Evolutionary conservation across 2,113 vertebrate species (phyloP), one percentile per base, ranked within the genome.

Genomic region (Cisticola juncidis): DNA sequence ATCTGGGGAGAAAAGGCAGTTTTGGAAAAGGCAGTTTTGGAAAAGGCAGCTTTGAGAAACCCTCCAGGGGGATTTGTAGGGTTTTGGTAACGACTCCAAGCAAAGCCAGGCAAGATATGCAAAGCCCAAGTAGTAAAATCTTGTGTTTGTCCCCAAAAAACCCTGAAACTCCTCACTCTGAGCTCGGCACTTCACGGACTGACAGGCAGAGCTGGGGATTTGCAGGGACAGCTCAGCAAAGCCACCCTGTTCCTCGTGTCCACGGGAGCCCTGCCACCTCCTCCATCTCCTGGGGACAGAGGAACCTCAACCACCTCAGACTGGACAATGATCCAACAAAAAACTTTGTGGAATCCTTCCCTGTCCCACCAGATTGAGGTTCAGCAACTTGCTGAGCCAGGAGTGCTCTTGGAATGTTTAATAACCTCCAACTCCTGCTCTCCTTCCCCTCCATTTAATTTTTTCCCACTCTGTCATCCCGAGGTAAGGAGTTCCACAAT

Each of bases 281-380:
- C 42, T 21, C 50, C 26, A 10, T 4, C 51, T 53, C 58, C 28
- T 1, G 2, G 1, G 12, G 24, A 15, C 25, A 22, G 5, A 14
- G 23, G 11, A 29, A 24, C 1, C 21, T 16, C 54, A 15, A 3
- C 31, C 36, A 12, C 0, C 0, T 29, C 73, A n/a, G 11, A 1
- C 12, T 70, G 45, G 45, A 36, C 45, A 22, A 12, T 50, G 42
- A 36, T 54, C 56, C 40, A 24, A 22, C 19, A 68, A 42, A 74
- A 64, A 29, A 4, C 6, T 0, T 11, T 44, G 19, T 38, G 25
- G 11, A 38, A 26, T 18, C 73, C 12, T 73, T 42, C 31, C 40
- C 31, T 47, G 31, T 40, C 35, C 35, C 73, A 44, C 45, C n/a
- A 26, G 18, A 28, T 7, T 40, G 78, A 89, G 7, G 20, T 40